Evolutionary conservation across 2,797 vertebrate genomes (phyloP), one percentile per base, ranked within the genome.

Genomic region (Netta rufina): DNA sequence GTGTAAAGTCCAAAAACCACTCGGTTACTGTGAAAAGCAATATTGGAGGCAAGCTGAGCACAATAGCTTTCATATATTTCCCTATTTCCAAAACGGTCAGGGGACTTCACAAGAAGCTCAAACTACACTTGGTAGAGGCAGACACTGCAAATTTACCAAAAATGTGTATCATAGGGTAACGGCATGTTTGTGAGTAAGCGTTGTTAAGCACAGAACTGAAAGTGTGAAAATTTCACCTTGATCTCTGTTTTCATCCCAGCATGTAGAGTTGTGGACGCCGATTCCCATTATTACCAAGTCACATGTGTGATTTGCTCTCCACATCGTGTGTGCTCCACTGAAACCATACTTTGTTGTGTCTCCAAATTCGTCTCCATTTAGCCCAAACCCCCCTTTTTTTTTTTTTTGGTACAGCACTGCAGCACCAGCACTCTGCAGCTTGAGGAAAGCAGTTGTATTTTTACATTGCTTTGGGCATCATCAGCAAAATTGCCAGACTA

Each of bases 401-500:
- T 91, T 78, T 91, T 33, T 15, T 22, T 69, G 8, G 58, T 78
- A 78, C 61, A 65, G 79, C 65, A 22, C 65, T 80, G 75, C 93
- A 65, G 51, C 92, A 53, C 39, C 75, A 78, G 65, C 78, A 11
- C 71, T 79, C 64, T 87, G 78, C 87, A 83, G 82, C 82, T 92
- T 28, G 3, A 72, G 84, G 47, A 83, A 69, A 75, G 58, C 62
- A 39, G 25, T 61, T 88, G 56, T 43, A 16, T 79, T 92, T 94
- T 84, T 84, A 57, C 56, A 36, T 82, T 76, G 95, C 89, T 87
- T 95, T 86, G 79, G 91, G 96, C 95, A 76, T 45, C 83, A 82
- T 76, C 91, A 93, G 91, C 94, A 79, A 60, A 86, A 93, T 62
- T 88, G 73, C 76, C 85, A 94, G 94, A 33, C 72, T 64, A 78